Conservation (phyloP, 2,797 vertebrate genomes). For the Amniataba percoides region DNA sequence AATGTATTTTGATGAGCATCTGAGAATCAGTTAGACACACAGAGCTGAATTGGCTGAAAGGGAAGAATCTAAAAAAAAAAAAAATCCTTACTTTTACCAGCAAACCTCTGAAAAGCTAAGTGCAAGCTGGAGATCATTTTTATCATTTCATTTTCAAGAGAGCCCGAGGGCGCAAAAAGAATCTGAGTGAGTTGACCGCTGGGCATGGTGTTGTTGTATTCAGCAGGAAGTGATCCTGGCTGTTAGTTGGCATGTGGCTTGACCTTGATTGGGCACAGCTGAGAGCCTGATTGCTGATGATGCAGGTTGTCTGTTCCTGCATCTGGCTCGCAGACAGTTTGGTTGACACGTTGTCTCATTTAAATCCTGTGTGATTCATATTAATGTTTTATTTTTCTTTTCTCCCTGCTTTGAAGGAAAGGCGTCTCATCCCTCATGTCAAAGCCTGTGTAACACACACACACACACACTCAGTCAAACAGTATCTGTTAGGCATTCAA, state of each 20-base stretch:
- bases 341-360: neutral
- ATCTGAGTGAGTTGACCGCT: neutral
- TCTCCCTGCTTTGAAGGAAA: neutral
- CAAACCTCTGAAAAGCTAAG: constrained; percentile 68
- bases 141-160: constrained; percentile 67
- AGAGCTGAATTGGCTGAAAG: constrained; percentile 19
- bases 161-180: constrained; percentile 21
- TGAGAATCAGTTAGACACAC: constrained; percentile 52
- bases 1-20: constrained; percentile 64
- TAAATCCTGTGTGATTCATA: neutral
- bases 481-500: constrained; percentile 39
- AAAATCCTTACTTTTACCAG: constrained; percentile 73
- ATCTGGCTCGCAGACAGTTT: constrained; percentile 46
- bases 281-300: constrained; percentile 68
- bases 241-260: constrained; percentile 35
- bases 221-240: constrained; percentile 32
- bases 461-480: constrained; percentile 13
- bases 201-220: constrained; percentile 39
- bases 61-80: neutral
- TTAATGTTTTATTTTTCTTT: neutral
- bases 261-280: constrained; percentile 78
- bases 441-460: constrained; percentile 13
- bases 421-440: constrained; percentile 9
- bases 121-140: constrained; percentile 73
- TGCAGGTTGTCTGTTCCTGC: constrained; percentile 37